These are phyloP conservation scores for Drosophila pallidifrons DNA, from an alignment of 1,140 invertebrate genomes.

Conservation along the genomic window DNA sequence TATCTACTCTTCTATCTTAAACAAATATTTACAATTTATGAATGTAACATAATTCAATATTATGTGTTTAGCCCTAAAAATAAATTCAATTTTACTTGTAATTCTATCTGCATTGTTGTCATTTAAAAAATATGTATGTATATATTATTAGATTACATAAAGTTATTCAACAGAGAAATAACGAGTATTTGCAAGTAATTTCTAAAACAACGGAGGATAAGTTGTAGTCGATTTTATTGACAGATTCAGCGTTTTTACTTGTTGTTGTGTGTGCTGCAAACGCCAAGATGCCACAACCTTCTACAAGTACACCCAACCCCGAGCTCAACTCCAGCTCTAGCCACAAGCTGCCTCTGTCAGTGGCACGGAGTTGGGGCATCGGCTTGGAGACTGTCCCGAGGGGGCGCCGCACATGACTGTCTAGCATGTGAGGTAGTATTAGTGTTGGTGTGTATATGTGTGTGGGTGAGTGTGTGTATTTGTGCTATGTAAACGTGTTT, in stretches of 20 bases:
- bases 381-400: conserved; percentile 49
- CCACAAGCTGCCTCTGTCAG: conserved; percentile 21
- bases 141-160: too few species aligned
- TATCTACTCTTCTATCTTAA: too few species aligned
- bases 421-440: conserved; percentile 30
- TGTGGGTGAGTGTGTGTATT: conserved; percentile 59
- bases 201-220: not conserved
- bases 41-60: too few species aligned
- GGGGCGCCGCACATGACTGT: conserved; percentile 46
- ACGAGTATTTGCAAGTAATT: too few species aligned
- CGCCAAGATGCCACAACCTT: conserved; percentile 68
- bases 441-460: conserved; percentile 5
- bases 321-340: conserved; percentile 3
- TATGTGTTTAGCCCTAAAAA: too few species aligned
- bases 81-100: too few species aligned
- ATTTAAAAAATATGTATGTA: too few species aligned
- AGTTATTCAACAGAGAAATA: too few species aligned
- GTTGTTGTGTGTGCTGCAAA: conserved; percentile 35
- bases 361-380: conserved; percentile 35
- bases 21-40: too few species aligned
- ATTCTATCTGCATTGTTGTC: too few species aligned
- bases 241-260: conserved; percentile 6
- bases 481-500: conserved; percentile 83
- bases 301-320: conserved; percentile 53
- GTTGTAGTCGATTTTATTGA: not conserved